Conservation (phyloP, 1,140 invertebrate species). For the Leptinotarsa lineolata region DNA sequence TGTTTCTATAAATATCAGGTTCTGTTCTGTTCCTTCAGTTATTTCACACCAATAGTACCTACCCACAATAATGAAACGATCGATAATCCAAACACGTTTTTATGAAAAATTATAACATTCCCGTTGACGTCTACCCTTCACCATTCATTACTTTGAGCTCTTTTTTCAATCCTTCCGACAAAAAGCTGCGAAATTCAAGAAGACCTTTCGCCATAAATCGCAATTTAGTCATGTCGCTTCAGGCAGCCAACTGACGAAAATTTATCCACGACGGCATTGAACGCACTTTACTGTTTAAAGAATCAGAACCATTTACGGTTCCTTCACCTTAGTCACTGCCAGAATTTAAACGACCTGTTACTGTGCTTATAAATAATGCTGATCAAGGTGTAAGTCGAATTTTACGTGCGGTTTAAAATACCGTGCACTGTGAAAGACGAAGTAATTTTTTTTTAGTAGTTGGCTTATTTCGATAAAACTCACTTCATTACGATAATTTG, state of each 20-base stretch:
- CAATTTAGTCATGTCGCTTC: constrained; percentile 8
- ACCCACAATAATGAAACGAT: too few relatives aligned
- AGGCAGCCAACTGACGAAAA: constrained; percentile 8
- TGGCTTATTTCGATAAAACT: background rate
- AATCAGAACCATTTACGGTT: constrained; percentile 41
- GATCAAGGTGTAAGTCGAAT: constrained; percentile 34
- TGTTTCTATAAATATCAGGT: too few relatives aligned
- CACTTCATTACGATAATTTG: too few relatives aligned
- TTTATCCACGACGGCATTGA: constrained; percentile 33
- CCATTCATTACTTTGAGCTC: background rate
- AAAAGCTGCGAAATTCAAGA: background rate
- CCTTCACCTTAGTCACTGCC: constrained; percentile 39
- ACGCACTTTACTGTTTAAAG: constrained; percentile 42
- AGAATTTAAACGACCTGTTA: constrained; percentile 40
- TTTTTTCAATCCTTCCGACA: background rate
- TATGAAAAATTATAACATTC: too few relatives aligned
- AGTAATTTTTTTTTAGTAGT: background rate
- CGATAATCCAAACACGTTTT: too few relatives aligned
- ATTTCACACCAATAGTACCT: too few relatives aligned
- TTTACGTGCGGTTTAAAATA: constrained; percentile 33
- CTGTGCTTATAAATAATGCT: constrained; percentile 38
- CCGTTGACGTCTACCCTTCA: background rate
- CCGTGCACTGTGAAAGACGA: background rate
- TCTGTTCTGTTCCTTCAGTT: too few relatives aligned
- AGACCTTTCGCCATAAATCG: constrained; percentile 12